Evolutionary conservation across 2,113 vertebrate genomes (phyloP), one percentile per base, ranked within the genome.

Genomic region (Tyrannus savana): DNA sequence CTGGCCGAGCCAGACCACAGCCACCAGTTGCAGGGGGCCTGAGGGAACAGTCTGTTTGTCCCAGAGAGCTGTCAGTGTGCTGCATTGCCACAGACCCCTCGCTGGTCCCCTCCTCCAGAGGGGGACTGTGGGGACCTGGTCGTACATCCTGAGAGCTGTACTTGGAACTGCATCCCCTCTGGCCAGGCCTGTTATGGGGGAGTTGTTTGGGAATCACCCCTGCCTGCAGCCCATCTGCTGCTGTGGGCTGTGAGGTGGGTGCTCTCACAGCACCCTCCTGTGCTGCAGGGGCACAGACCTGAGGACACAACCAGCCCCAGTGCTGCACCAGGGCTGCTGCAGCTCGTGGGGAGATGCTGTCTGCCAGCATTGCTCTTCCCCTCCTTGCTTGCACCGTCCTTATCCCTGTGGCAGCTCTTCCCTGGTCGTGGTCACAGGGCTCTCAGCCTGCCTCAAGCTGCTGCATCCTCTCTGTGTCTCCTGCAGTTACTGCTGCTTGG

Each of bases 211-310:
- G 50, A 52, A 16, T 62, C 16, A 11, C 28, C 19, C 27, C 46
- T 84, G 15, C 69, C 37, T 81, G 58, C 41, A 64, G 58, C 24
- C 35, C 18, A 22, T n/a, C 17, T 21, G 8, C 17, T 69, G 10
- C 14, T 39, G 3, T 15, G 17, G 58, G 37, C 69, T 83, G 27
- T 1, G 2, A 25, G 52, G n/a, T 42, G 31, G 27, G 24, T 74
- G 50, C 49, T 77, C 55, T 10, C 1, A 1, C 49, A 44, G n/a
- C 16, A 9, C 37, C 62, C 8, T 35, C 37, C 9, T 7, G 41
- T 0, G 0, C 52, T 37, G 42, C 0, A 0, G 31, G 35, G 39
- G 3, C 42, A 39, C 24, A 30, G 68, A 11, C 47, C 56, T 42
- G 52, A 28, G 37, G 16, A 44, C 58, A 27, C 35, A 46, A 22